Conservation (phyloP, 2,888 invertebrate species). For the Seira ritae region DNA sequence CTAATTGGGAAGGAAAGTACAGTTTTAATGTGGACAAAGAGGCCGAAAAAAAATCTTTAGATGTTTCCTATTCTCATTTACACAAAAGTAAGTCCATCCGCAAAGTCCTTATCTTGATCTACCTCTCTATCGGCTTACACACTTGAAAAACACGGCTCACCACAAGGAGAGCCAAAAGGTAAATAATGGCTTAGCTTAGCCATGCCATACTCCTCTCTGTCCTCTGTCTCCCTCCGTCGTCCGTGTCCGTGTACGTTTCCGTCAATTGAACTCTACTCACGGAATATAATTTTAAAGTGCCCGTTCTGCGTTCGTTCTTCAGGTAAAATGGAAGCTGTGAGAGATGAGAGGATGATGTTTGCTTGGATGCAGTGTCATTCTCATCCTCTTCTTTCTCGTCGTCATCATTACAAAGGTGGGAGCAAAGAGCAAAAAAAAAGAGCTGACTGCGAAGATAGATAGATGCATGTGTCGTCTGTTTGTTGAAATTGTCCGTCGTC, state of each 20-base stretch:
- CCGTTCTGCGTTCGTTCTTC: no score
- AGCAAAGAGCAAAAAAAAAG: conserved; percentile 20
- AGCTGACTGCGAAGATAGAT: conserved; percentile 16
- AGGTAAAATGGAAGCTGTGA: background rate
- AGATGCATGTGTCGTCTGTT: conserved; percentile 54
- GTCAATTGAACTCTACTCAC: background rate
- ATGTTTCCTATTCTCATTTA: conserved; percentile 63
- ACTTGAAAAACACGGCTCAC: conserved; percentile 43
- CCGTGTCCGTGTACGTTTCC: background rate
- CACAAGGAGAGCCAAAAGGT: conserved; percentile 28
- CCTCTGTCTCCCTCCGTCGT: background rate
- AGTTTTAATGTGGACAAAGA: conserved; percentile 74
- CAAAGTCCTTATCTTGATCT: conserved; percentile 61
- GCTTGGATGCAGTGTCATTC: conserved; percentile 22
- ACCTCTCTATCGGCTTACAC: conserved; percentile 58
- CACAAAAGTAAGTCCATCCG: conserved; percentile 61
- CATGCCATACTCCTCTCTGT: background rate
- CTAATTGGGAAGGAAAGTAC: conserved; percentile 67
- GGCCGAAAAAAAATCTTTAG: conserved; percentile 68
- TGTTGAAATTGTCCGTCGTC: conserved; percentile 60
- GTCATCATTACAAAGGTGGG: conserved; percentile 24
- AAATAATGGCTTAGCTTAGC: conserved; percentile 34
- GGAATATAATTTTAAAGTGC: background rate
- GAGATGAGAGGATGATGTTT: background rate
- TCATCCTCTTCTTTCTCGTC: conserved; percentile 32